These are phyloP conservation scores for Prinia subflava DNA, from an alignment of 2,113 vertebrate species.

Conservation along the genomic window DNA sequence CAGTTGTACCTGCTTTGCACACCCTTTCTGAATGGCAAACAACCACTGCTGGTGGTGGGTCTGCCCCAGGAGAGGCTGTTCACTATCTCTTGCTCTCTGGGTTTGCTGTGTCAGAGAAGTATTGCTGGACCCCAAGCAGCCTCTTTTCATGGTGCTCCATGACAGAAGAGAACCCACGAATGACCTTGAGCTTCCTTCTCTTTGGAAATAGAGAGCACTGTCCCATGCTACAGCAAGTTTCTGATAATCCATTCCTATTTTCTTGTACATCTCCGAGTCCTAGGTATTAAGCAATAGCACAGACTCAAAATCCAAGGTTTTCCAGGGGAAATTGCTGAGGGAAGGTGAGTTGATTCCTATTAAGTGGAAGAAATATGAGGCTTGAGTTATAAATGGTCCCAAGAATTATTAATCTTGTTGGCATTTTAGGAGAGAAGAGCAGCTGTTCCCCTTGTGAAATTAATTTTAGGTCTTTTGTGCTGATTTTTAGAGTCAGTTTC, in stretches of 20 bases:
- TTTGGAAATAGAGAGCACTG: background rate
- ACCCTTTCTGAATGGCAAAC: background rate
- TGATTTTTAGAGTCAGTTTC: background rate
- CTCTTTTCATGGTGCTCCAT: background rate
- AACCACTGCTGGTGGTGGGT: fast-evolving
- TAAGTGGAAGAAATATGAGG: background rate
- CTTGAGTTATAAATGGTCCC: background rate
- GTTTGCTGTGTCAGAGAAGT: background rate
- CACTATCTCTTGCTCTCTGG: background rate
- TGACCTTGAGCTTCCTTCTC: background rate
- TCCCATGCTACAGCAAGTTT: background rate
- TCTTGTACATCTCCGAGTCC: background rate
- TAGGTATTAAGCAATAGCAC: background rate
- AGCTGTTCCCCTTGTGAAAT: background rate
- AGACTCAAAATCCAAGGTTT: background rate
- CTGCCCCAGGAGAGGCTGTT: background rate
- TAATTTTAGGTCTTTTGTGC: background rate
- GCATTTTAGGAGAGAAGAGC: background rate
- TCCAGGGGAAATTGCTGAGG: background rate
- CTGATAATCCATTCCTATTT: background rate
- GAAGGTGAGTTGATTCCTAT: background rate
- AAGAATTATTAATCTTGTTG: background rate
- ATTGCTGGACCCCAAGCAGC: background rate
- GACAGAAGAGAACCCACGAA: background rate
- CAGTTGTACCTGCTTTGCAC: background rate